Evolutionary conservation across 2,113 vertebrate species (phyloP).

Genomic region (Galemys pyrenaicus): DNA sequence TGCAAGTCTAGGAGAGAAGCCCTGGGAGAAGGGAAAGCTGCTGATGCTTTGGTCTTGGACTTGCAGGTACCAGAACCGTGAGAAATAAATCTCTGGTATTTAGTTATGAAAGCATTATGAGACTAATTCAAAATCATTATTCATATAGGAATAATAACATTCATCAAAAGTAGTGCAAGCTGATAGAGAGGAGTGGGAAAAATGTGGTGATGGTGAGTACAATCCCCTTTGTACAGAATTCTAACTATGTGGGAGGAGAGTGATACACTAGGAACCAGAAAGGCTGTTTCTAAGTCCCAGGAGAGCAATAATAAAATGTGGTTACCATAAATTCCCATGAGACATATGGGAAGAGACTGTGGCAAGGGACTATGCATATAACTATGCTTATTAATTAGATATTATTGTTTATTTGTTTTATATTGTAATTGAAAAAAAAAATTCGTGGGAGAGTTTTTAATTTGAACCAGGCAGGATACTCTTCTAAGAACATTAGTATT

Average conservation of each 20-base stretch:
- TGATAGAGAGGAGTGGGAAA: neutral
- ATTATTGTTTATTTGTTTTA: constrained; percentile 35
- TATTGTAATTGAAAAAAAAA: constrained; percentile 45
- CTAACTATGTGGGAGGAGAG: neutral
- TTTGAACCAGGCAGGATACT: neutral
- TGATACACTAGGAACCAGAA: neutral
- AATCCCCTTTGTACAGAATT: neutral
- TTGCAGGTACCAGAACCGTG: neutral
- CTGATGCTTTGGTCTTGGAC: neutral
- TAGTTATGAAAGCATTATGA: neutral
- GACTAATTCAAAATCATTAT: neutral
- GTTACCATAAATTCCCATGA: constrained; percentile 26
- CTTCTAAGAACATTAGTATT: neutral
- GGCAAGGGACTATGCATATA: no score
- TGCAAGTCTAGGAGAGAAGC: neutral
- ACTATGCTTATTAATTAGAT: neutral
- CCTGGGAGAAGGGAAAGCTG: neutral
- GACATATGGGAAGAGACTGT: no score
- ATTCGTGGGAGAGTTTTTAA: constrained; percentile 32
- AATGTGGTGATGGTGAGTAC: neutral
- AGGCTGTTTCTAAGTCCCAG: neutral
- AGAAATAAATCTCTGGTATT: neutral
- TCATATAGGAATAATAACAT: neutral
- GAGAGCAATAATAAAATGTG: neutral
- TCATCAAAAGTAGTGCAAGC: neutral